Conservation (phyloP, 2,888 invertebrate species). For the Tetranychus piercei region DNA sequence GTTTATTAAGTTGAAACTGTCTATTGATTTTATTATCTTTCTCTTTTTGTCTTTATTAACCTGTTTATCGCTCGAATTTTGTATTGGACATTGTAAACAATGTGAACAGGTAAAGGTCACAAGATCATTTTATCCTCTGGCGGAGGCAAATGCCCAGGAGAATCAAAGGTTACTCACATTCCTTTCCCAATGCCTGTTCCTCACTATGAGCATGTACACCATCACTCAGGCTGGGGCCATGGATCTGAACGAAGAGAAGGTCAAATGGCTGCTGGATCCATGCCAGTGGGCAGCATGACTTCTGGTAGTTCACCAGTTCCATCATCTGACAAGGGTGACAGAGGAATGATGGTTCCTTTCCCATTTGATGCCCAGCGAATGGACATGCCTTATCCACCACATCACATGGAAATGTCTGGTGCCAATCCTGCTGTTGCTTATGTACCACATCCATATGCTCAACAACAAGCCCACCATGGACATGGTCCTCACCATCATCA, state of each 20-base stretch:
- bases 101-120: conserved; percentile 4
- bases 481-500: background rate
- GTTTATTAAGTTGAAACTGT: background rate
- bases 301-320: background rate
- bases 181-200: conserved; percentile 8
- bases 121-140: conserved; percentile 1
- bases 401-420: background rate
- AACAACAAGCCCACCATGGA: background rate
- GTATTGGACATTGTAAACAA: background rate
- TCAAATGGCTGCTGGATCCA: conserved; percentile 2
- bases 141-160: background rate
- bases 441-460: background rate
- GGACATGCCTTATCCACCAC: background rate
- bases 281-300: background rate
- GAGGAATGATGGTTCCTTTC: background rate
- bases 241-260: background rate
- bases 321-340: background rate
- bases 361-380: conserved; percentile 6
- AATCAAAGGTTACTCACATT: background rate
- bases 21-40: background rate
- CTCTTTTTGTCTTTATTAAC: background rate
- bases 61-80: background rate
- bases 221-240: background rate
- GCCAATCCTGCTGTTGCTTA: background rate
- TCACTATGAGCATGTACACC: conserved; percentile 6